These are phyloP conservation scores for Tinamus major DNA, from an alignment of 2,797 vertebrate genomes.

Conservation along the genomic window DNA sequence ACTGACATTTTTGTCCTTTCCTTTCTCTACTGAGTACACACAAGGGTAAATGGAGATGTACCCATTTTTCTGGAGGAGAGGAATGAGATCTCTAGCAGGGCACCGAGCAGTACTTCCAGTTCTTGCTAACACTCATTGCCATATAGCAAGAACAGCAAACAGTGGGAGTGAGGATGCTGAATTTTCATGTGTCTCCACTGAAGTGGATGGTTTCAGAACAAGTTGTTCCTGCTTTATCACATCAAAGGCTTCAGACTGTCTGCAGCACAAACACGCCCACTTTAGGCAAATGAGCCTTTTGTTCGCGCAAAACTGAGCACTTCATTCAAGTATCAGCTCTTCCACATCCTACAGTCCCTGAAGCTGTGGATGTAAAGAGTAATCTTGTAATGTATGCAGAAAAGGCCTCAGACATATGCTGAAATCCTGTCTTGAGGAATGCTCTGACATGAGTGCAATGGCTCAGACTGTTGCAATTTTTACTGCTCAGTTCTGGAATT, in stretches of 20 bases:
- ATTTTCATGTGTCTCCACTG: not conserved
- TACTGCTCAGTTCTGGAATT: not conserved
- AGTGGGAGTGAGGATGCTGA: not conserved
- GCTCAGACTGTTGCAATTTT: not conserved
- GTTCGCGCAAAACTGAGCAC: constrained; percentile 48
- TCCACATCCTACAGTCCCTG: constrained; percentile 4
- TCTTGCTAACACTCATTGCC: not conserved
- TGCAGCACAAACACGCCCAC: constrained; percentile 56
- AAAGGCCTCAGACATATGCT: not conserved
- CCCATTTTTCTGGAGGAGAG: not conserved
- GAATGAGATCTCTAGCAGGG: not conserved
- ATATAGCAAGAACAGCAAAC: not conserved
- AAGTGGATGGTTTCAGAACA: constrained; percentile 40
- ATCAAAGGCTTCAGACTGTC: constrained; percentile 53
- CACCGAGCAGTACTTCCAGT: not conserved
- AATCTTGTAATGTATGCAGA: constrained; percentile 34
- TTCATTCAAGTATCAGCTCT: constrained; percentile 55
- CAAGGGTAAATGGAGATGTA: not conserved
- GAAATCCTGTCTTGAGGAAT: not conserved
- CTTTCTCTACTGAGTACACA: not conserved
- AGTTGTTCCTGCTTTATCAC: constrained; percentile 25
- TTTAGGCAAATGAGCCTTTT: constrained; percentile 64
- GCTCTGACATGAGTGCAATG: not conserved
- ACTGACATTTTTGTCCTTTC: not conserved
- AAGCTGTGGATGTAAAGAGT: constrained; percentile 13